Conservation (phyloP, 1,140 invertebrate species). For the Caerostris darwini region DNA sequence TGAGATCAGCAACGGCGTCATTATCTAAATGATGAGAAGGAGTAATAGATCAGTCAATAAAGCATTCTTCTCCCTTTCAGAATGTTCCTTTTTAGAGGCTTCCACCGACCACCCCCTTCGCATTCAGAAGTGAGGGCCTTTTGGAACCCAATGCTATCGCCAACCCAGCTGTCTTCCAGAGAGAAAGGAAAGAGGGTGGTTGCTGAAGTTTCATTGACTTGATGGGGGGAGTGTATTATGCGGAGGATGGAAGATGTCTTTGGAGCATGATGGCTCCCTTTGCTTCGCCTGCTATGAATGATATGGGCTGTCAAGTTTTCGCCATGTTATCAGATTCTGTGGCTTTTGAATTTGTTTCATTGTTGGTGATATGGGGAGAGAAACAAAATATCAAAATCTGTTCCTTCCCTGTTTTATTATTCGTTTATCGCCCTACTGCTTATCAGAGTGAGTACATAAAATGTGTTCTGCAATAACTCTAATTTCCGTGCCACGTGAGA, state of each 20-base stretch:
- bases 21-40: not conserved
- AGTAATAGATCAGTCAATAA: conserved; percentile 12
- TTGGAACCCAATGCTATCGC: not conserved
- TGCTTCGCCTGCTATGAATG: not conserved
- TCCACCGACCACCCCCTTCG: not conserved
- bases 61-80: not conserved
- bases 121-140: not conserved
- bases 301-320: not conserved
- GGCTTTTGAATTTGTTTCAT: too few species aligned
- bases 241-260: not conserved
- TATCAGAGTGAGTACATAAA: too few species aligned
- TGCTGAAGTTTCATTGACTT: not conserved
- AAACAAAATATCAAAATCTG: too few species aligned
- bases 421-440: too few species aligned
- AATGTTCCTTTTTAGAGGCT: not conserved
- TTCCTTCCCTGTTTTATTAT: too few species aligned
- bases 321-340: too few species aligned
- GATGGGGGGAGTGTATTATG: not conserved
- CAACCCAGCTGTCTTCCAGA: not conserved
- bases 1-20: not conserved
- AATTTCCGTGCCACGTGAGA: too few species aligned
- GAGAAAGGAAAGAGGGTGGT: not conserved
- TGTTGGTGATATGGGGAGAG: too few species aligned
- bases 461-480: too few species aligned
- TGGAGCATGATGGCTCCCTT: too few species aligned